Evolutionary conservation across 2,797 vertebrate species (phyloP), one percentile per base, ranked within the genome.

Genomic region (Hemitrygon akajei): DNA sequence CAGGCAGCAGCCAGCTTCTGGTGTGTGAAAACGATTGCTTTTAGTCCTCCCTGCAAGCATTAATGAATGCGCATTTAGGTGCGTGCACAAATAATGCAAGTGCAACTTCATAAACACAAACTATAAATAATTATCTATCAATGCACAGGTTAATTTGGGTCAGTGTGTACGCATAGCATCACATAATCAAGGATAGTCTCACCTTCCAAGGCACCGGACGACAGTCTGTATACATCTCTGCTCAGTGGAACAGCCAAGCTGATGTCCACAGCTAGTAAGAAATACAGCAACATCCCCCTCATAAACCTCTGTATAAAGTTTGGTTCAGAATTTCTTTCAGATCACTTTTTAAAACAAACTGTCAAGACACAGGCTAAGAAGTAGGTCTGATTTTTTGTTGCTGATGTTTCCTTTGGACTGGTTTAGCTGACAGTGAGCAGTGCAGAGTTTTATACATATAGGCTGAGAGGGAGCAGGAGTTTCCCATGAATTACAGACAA

Each of bases 221-320:
- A 98, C 97, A 98, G 97, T 95, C 96, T 97, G 97, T 98, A 98
- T 94, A 98, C 96, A 94, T 98, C 97, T 95, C 97, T 97, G 94
- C 95, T 95, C 76, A 97, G 30, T 1, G 98, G 97, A 47, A 96
- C 97, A 1, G 96, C 97, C 94, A 94, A 93, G 18, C 95, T 94
- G 94, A 95, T 94, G 81, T 95, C 95, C 94, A 95, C 94, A 81
- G 95, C 94, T 20, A 93, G 94, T 94, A 96, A 87, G 75, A 95
- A 94, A 91, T 94, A 94, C 79, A 95, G 91, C 66, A 95, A 94
- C 95, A 95, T 7, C 94, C 95, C 94, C 95, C 95, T 94, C 95
- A 71, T 14, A 37, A 58, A 25, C 16, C 34, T 66, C 47, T 37
- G 76, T 60, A 37, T 47, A 14, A 3, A 14, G 12, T 34, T 16